These are phyloP conservation scores for Plagodis pulveraria DNA, from an alignment of 2,888 invertebrate species.

Conservation along the genomic window DNA sequence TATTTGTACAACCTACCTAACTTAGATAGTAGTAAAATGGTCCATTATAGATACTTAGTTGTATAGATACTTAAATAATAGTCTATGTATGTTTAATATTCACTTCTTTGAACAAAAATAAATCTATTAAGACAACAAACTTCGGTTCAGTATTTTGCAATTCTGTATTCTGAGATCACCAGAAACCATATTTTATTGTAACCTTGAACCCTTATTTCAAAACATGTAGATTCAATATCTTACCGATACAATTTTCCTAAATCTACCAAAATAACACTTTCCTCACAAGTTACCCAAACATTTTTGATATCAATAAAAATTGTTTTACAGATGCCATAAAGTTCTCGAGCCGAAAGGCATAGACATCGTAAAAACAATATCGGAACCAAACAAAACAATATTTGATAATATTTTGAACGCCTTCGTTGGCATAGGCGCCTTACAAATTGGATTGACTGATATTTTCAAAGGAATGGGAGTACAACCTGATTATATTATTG, in stretches of 20 bases:
- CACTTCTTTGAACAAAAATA: too few species aligned
- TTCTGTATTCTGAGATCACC: too few species aligned
- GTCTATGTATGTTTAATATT: too few species aligned
- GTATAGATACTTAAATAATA: too few species aligned
- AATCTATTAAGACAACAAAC: too few species aligned
- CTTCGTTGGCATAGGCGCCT: conserved; percentile 90
- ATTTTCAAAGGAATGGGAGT: conserved; percentile 86
- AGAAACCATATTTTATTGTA: too few species aligned
- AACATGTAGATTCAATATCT: background rate
- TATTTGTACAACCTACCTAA: too few species aligned
- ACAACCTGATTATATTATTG: conserved; percentile 90
- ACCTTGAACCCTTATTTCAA: too few species aligned
- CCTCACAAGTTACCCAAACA: conserved; percentile 7
- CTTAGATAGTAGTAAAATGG: too few species aligned
- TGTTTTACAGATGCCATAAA: conserved; percentile 73
- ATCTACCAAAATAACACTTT: conserved; percentile 10
- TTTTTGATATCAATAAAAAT: conserved; percentile 26
- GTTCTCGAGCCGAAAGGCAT: conserved; percentile 85
- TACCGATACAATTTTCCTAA: conserved; percentile 19
- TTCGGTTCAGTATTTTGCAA: too few species aligned
- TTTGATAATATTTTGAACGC: conserved; percentile 88
- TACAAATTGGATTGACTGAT: conserved; percentile 87
- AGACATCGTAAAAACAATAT: conserved; percentile 86
- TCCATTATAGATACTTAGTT: too few species aligned
- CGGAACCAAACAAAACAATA: conserved; percentile 84